phyloP scores from a whole-genome alignment of 2,888 invertebrate genomes.

The Chromoteleia sp. region DNA sequence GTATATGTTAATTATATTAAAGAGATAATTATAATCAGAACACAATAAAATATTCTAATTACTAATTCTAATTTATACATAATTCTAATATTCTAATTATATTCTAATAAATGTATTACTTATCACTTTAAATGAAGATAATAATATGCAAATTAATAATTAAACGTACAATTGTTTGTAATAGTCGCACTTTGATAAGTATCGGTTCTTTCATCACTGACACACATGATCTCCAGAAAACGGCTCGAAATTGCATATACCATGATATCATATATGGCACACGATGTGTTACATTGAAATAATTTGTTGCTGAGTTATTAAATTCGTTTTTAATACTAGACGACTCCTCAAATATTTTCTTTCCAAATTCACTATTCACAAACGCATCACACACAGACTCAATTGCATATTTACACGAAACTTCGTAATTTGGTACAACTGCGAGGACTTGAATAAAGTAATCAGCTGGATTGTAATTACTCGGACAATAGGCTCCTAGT shows the following conservation, averaged over 20 bases:
- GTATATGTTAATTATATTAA: conserved; percentile 49
- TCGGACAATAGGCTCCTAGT: conserved; percentile 92
- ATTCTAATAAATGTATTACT: too few species aligned
- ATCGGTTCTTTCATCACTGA: conserved; percentile 95
- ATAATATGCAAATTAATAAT: too few species aligned
- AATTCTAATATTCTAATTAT: too few species aligned
- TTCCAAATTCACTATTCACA: conserved; percentile 88
- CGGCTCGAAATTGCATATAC: conserved; percentile 94
- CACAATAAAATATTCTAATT: too few species aligned
- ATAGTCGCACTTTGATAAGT: conserved; percentile 93
- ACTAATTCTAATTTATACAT: too few species aligned
- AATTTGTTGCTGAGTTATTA: conserved; percentile 23
- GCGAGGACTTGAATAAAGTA: conserved; percentile 96
- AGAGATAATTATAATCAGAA: too few species aligned
- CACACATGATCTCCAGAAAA: conserved; percentile 96
- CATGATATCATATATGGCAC: conserved; percentile 93
- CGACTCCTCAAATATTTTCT: conserved; percentile 86
- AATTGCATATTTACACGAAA: conserved; percentile 91
- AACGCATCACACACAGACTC: conserved; percentile 92
- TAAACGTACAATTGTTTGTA: conserved; percentile 92
- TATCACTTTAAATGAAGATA: too few species aligned
- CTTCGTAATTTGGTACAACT: conserved; percentile 93
- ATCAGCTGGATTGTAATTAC: conserved; percentile 97
- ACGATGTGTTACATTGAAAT: conserved; percentile 69
- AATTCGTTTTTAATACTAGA: conserved; percentile 39